Base-by-base conservation (phyloP, 2,797 vertebrate species). In the Numenius phaeopus region DNA sequence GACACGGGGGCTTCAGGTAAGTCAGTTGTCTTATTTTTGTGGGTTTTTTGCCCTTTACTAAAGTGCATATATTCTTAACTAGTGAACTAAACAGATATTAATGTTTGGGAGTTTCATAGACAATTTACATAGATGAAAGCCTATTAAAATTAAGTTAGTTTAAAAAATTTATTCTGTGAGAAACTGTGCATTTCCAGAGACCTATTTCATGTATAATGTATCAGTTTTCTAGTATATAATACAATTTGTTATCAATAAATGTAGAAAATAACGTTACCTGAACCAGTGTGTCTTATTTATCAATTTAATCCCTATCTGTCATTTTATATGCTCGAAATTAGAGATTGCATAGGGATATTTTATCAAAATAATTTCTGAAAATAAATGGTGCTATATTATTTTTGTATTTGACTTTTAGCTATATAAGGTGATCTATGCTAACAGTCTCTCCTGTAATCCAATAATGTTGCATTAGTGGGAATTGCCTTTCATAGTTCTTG, bases 1-100 rank as follows among this genome's bases (percentile, higher is more conserved):
- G 99, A 99, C 95, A 82, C 96, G 30, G 97, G 97, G 44, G 90
- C 98, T 78, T 97, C 98, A 97, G 99, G 99, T 99, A 97, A 96
- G 94, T 93, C 13, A 67, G 4, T 42, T 40, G 32, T 76, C 82
- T 72, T 83, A 5, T 49, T 82, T 80, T 20, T 79, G 0, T 59
- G 44, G 10, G 6, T 1, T 9, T 75, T 79, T 44, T 83, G 14
- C 15, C 46, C 47, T 64, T 77, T 18, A 50, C 6, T 93, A 11
- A 54, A 46, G 14, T 40, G 19, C 10, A 10, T 47, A 8, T 34
- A 27, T 81, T 83, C n/a, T 78, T 71, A 87, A 65, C 15, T 47
- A 44, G 11, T 8, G 22, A 86, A 26, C 18, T 87, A 47, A 86
- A 49, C 5, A 55, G 11, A 11, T 59, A 50, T 0, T 54, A 46